Conservation (phyloP, 2,797 vertebrate genomes). For the Aphelocoma californica region DNA sequence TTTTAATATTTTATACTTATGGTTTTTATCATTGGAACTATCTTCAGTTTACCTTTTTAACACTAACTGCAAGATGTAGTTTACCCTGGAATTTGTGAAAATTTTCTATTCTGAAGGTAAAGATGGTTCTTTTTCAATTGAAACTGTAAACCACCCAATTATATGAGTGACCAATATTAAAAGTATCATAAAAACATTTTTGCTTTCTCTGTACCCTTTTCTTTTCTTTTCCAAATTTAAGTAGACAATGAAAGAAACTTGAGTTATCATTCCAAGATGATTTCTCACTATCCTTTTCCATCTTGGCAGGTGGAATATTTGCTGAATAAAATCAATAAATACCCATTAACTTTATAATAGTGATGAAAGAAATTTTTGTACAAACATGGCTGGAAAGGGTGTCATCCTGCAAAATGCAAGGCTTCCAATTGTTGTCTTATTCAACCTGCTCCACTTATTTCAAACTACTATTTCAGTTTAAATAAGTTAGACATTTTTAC, state of each 20-base stretch:
- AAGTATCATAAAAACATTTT: not conserved
- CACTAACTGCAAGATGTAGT: not conserved
- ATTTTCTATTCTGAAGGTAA: not conserved
- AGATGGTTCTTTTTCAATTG: not conserved
- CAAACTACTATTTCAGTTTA: not conserved
- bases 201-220: not conserved
- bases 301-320: not conserved
- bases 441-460: not conserved
- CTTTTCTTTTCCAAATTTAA: not conserved
- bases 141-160: not conserved
- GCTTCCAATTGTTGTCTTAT: not conserved
- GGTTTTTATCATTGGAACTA: not conserved
- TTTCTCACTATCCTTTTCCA: not conserved
- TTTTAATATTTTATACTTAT: not conserved
- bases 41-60: not conserved
- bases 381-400: not conserved
- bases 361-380: not conserved
- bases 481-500: not conserved
- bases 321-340: not conserved
- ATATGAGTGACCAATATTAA: not conserved
- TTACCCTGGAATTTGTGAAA: not conserved
- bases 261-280: not conserved
- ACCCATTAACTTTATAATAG: not conserved
- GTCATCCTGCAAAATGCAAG: not conserved
- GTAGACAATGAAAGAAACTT: not conserved